These are phyloP conservation scores for Ennomos fuscantarius DNA, from an alignment of 2,888 invertebrate genomes.

Conservation along the genomic window DNA sequence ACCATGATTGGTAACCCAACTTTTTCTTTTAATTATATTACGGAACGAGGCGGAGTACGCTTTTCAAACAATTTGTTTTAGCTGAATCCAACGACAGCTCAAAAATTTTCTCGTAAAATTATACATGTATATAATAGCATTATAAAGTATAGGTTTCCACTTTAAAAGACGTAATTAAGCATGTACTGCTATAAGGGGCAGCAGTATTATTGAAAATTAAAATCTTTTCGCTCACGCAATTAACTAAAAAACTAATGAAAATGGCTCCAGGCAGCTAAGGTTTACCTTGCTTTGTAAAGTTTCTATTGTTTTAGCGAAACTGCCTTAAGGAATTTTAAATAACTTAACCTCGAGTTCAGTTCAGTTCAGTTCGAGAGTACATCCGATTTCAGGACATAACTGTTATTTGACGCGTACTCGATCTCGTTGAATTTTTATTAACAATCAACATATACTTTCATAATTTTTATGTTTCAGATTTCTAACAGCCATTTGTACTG, in stretches of 20 bases:
- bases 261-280: neutral
- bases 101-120: too few relatives aligned
- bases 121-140: too few relatives aligned
- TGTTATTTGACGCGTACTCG: constrained; percentile 47
- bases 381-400: constrained; percentile 6
- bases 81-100: neutral
- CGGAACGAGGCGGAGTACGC: constrained; percentile 41
- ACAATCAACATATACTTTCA: constrained; percentile 56
- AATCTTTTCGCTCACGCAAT: neutral
- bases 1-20: neutral
- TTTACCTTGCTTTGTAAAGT: constrained; percentile 3
- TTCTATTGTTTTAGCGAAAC: constrained; percentile 11
- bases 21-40: constrained; percentile 6
- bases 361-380: too few relatives aligned
- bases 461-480: constrained; percentile 78
- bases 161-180: too few relatives aligned
- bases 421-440: constrained; percentile 34
- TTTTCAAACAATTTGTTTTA: constrained; percentile 35
- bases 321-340: constrained; percentile 22
- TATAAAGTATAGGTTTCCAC: too few relatives aligned
- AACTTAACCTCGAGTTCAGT: constrained; percentile 10
- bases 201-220: too few relatives aligned
- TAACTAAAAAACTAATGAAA: neutral
- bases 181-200: too few relatives aligned
- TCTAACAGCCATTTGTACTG: constrained; percentile 48